These are phyloP conservation scores for Delichon dasypus DNA, from an alignment of 2,797 vertebrate genomes.

Conservation along the genomic window DNA sequence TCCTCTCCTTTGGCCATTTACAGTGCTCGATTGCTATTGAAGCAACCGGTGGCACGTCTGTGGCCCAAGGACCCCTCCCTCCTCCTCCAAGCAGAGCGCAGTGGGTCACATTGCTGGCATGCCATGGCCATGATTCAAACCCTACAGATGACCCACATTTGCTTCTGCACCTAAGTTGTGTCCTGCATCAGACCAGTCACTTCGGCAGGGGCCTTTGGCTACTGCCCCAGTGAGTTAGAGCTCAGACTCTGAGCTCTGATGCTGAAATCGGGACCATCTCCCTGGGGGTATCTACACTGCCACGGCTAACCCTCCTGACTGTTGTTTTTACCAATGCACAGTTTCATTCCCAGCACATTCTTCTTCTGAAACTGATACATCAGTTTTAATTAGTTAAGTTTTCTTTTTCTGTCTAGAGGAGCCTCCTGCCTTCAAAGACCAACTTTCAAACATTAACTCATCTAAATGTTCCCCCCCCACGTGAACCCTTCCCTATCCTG, in stretches of 20 bases:
- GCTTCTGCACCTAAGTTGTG: background rate
- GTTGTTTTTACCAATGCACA: constrained; percentile 14
- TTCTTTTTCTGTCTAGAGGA: constrained; percentile 49
- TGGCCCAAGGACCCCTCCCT: background rate
- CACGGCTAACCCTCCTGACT: background rate
- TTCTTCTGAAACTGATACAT: constrained; percentile 68
- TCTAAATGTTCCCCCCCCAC: constrained; percentile 32
- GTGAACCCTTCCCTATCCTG: constrained; percentile 2
- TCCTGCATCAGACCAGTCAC: background rate
- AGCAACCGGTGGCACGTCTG: background rate
- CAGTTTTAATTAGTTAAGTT: constrained; percentile 65
- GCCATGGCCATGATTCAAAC: constrained; percentile 35
- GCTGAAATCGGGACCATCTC: background rate
- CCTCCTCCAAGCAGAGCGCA: background rate
- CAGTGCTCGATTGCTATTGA: background rate
- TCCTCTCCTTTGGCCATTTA: background rate
- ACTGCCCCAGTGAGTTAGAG: background rate
- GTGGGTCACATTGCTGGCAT: constrained; percentile 33
- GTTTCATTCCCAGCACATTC: constrained; percentile 64
- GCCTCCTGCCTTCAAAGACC: constrained; percentile 65
- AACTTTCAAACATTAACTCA: constrained; percentile 72
- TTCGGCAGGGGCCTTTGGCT: background rate
- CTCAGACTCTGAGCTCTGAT: background rate
- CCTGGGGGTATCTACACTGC: background rate
- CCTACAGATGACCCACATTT: constrained; percentile 45